phyloP scores from a whole-genome alignment of 2,888 invertebrate genomes.

The Pocota personata region DNA sequence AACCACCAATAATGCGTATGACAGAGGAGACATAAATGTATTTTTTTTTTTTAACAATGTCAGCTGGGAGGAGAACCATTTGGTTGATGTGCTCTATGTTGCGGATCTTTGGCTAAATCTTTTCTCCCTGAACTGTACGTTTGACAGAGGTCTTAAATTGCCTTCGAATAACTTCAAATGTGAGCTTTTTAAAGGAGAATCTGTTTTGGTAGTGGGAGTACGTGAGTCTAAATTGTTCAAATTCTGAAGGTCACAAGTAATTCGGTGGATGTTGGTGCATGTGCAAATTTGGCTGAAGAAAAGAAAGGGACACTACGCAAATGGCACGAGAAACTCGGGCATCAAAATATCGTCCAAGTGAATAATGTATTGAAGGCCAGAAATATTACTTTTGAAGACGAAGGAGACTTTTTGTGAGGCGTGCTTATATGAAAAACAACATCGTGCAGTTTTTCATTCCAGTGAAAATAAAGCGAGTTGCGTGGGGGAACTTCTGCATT shows the following conservation, averaged over 20 bases:
- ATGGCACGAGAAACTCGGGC: too few species aligned
- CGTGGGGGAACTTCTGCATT: conserved; percentile 71
- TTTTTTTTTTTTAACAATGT: conserved; percentile 67
- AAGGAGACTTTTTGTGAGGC: conserved; percentile 72
- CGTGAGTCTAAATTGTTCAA: conserved; percentile 54
- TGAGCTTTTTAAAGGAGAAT: conserved; percentile 40
- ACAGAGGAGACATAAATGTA: conserved; percentile 66
- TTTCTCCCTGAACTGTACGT: conserved; percentile 68
- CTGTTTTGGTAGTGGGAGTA: conserved; percentile 40
- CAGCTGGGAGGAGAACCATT: conserved; percentile 30
- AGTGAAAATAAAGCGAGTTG: conserved; percentile 58
- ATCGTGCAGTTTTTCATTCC: conserved; percentile 66
- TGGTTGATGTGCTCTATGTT: conserved; percentile 71
- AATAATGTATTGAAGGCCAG: too few species aligned
- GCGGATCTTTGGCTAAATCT: conserved; percentile 70
- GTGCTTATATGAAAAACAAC: conserved; percentile 74
- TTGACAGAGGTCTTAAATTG: conserved; percentile 64
- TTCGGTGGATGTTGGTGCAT: conserved; percentile 2
- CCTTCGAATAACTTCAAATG: conserved; percentile 51
- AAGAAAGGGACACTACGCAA: too few species aligned
- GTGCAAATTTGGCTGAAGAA: conserved; percentile 13
- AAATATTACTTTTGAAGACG: too few species aligned
- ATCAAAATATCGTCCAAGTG: too few species aligned
- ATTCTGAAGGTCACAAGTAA: conserved; percentile 30
- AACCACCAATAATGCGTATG: conserved; percentile 54